Percentiles rank a stretch among this genome's conserved stretches.
These are phyloP conservation scores for Sinocyclocheilus anophthalmus DNA, from an alignment of 2,113 vertebrate genomes.

Conservation along the genomic window DNA sequence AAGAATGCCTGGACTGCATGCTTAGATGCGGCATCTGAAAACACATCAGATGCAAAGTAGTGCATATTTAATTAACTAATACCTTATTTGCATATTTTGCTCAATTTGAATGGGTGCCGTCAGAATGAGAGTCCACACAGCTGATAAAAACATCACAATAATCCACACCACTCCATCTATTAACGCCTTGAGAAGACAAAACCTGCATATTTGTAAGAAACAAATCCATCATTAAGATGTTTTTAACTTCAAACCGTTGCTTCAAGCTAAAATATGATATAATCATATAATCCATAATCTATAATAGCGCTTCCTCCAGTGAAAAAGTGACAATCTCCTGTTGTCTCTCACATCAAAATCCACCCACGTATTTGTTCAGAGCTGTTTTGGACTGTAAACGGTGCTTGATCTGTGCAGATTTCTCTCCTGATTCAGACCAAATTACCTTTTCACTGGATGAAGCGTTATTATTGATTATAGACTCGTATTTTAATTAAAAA, in stretches of 20 bases:
- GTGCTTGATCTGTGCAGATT: too few species aligned
- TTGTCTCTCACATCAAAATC: too few species aligned
- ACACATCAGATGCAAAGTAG: not conserved
- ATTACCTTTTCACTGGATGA: too few species aligned
- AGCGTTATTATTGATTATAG: not conserved
- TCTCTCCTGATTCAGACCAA: not conserved
- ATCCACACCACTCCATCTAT: not conserved
- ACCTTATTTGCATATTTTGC: not conserved
- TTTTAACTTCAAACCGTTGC: not conserved
- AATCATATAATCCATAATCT: too few species aligned
- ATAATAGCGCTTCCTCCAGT: not conserved
- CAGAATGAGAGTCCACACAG: not conserved
- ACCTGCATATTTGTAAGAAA: not conserved
- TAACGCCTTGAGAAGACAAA: not conserved
- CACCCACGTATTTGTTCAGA: not conserved
- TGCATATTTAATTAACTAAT: not conserved
- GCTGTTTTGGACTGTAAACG: not conserved
- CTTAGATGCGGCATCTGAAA: constrained; percentile 90
- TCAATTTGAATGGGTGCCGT: not conserved
- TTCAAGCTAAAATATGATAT: too few species aligned
- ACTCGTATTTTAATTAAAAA: too few species aligned
- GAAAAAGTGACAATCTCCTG: not conserved
- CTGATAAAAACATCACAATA: not conserved
- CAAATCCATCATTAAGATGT: too few species aligned
- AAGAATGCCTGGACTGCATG: constrained; percentile 95